Conservation (phyloP, 2,797 vertebrate genomes). For the Semotilus atromaculatus region DNA sequence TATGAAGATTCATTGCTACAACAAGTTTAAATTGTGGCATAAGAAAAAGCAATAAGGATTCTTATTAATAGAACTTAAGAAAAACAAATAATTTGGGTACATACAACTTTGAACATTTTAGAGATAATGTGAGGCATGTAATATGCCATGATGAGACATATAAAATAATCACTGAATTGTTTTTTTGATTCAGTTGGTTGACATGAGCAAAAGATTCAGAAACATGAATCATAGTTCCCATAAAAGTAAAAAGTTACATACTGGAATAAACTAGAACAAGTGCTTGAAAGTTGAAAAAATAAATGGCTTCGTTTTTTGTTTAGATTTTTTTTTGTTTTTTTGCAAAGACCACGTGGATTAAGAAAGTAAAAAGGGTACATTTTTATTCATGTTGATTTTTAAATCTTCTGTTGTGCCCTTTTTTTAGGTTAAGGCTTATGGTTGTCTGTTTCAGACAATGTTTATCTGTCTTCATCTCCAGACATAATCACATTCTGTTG, state of each 20-base stretch:
- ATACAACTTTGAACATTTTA: neutral
- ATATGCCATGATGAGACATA: neutral
- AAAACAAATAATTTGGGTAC: neutral
- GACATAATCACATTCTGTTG: neutral
- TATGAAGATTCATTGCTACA: neutral
- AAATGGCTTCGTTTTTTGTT: no score
- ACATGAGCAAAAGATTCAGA: neutral
- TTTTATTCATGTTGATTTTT: neutral
- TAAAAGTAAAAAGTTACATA: neutral
- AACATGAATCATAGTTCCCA: neutral
- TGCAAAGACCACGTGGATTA: neutral
- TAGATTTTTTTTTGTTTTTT: no score
- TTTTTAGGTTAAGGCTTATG: constrained; percentile 6
- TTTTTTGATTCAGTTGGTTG: neutral
- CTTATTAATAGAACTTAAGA: neutral
- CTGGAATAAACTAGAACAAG: neutral
- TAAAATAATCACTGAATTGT: neutral
- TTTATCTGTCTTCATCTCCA: constrained; percentile 16
- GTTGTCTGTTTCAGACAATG: constrained; percentile 2
- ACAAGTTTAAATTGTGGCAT: neutral
- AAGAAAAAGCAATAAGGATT: neutral
- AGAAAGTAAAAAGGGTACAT: neutral
- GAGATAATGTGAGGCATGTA: neutral
- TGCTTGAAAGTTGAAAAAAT: neutral
- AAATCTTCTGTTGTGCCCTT: neutral